phyloP scores from a whole-genome alignment of 2,797 vertebrate species.

The Tympanoctomys barrerae region DNA sequence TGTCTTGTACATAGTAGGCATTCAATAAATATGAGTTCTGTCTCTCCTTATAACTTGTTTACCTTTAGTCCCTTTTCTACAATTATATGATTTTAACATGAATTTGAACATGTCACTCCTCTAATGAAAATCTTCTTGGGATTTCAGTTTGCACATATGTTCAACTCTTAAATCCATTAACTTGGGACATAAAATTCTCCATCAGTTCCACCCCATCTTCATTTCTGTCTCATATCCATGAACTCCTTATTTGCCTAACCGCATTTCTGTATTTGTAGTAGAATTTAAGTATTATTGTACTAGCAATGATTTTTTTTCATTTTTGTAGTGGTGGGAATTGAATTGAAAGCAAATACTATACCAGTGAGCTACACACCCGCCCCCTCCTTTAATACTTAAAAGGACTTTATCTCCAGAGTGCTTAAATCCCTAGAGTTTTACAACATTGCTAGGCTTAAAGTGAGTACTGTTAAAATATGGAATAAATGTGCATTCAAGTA shows the following conservation, averaged over 20 bases:
- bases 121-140: conserved; percentile 5
- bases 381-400: conserved; percentile 19
- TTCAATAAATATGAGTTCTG: background rate
- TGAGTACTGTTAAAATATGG: background rate
- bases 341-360: background rate
- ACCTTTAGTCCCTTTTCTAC: background rate
- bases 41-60: conserved; percentile 45
- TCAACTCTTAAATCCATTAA: conserved; percentile 55
- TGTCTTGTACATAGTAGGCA: background rate
- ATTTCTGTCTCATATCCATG: conserved; percentile 20
- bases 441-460: conserved; percentile 8
- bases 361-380: background rate
- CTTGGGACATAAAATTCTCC: background rate
- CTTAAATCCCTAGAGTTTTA: conserved; percentile 37
- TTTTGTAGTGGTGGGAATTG: background rate
- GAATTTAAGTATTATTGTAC: background rate
- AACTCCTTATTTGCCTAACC: background rate
- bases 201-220: background rate
- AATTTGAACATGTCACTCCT: conserved; percentile 39
- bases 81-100: conserved; percentile 45
- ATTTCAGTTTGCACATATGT: conserved; percentile 6
- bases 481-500: conserved; percentile 52
- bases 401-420: background rate
- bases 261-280: background rate
- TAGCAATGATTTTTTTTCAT: background rate